Evolutionary conservation across 2,797 vertebrate genomes (phyloP).

Genomic region (Pangasius krempfi): DNA sequence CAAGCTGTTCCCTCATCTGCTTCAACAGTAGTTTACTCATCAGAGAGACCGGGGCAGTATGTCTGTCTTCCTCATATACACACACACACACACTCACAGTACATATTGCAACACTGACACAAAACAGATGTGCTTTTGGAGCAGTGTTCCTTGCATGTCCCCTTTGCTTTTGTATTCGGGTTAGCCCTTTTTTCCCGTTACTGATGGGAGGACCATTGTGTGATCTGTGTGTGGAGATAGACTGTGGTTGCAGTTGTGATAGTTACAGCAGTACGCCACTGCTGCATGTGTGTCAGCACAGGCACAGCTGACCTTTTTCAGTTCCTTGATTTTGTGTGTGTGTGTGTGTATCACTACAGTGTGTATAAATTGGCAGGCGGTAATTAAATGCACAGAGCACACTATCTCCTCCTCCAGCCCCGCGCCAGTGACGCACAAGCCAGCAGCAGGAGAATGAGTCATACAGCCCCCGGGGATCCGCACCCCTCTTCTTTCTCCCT

Average conservation of each 20-base stretch:
- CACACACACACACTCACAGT: not conserved
- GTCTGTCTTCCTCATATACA: slow-evolving; percentile 15
- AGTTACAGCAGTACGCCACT: slow-evolving; percentile 22
- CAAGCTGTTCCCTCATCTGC: slow-evolving; percentile 61
- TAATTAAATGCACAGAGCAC: slow-evolving; percentile 66
- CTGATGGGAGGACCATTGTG: not conserved
- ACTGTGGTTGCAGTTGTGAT: not conserved
- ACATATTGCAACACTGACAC: slow-evolving; percentile 23
- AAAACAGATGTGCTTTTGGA: slow-evolving; percentile 11
- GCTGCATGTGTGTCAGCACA: slow-evolving; percentile 21
- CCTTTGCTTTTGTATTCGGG: slow-evolving; percentile 19
- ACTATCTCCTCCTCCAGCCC: slow-evolving; percentile 66
- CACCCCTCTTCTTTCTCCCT: slow-evolving; percentile 55
- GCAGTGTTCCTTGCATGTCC: not conserved
- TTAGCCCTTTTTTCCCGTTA: not conserved
- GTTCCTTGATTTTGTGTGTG: slow-evolving; percentile 25
- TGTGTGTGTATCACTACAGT: slow-evolving; percentile 54
- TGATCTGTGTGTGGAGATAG: slow-evolving; percentile 12
- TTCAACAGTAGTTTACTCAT: slow-evolving; percentile 51
- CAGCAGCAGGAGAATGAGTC: slow-evolving; percentile 68
- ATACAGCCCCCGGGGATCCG: slow-evolving; percentile 62
- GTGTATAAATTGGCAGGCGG: slow-evolving; percentile 61
- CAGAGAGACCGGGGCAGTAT: slow-evolving; percentile 21
- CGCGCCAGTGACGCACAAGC: slow-evolving; percentile 66
- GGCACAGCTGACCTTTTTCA: slow-evolving; percentile 50